These are phyloP conservation scores for Caretta caretta DNA, from an alignment of 2,113 vertebrate species.

Conservation along the genomic window DNA sequence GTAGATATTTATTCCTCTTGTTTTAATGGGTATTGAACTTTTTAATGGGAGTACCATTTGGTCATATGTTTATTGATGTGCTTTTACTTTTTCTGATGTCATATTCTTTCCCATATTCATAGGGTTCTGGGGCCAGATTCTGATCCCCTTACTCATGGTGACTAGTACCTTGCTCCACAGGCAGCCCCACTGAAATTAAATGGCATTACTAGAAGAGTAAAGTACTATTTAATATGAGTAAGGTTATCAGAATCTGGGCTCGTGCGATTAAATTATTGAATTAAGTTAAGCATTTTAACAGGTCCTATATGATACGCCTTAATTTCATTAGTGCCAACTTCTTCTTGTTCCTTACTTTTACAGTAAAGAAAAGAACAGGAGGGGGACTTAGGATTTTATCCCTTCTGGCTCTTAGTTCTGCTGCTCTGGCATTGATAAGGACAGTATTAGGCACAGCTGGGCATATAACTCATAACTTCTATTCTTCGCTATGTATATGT, in stretches of 20 bases:
- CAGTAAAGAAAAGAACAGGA: background rate
- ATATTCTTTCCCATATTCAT: background rate
- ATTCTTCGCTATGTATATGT: background rate
- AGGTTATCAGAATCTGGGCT: background rate
- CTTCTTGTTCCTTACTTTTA: background rate
- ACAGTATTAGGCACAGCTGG: background rate
- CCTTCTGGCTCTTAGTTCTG: background rate
- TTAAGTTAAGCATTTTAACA: background rate
- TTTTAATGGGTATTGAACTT: slow-evolving; percentile 40
- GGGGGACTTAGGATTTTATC: background rate
- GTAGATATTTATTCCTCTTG: rapidly evolving
- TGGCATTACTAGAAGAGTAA: background rate
- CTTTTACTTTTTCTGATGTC: background rate
- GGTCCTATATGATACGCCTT: background rate
- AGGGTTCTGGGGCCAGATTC: background rate
- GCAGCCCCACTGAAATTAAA: background rate
- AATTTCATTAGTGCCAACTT: background rate
- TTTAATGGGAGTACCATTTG: background rate
- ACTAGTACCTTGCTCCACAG: rapidly evolving
- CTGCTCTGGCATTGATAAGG: background rate
- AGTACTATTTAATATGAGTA: rapidly evolving
- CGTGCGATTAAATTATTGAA: background rate
- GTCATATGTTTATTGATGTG: background rate
- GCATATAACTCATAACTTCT: background rate
- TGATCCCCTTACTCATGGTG: background rate